Conservation (phyloP, 1,140 invertebrate species). For the Drosophila asahinai region DNA sequence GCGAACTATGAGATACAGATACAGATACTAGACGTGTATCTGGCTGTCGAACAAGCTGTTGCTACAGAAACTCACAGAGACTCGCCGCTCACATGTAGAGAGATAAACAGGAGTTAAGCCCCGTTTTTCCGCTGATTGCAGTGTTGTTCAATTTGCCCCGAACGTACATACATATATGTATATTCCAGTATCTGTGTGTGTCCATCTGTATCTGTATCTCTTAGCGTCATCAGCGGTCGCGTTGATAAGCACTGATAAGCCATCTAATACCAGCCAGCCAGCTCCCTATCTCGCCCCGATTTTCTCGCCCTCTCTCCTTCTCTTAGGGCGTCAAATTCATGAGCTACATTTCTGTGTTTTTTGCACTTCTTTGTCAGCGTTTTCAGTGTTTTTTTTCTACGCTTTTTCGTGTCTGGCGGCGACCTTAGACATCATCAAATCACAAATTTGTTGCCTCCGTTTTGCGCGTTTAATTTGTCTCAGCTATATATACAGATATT, state of each 20-base stretch:
- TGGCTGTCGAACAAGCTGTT: slow-evolving; percentile 55
- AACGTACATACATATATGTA: background rate
- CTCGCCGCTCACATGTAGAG: slow-evolving; percentile 1
- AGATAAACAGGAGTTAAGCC: slow-evolving; percentile 43
- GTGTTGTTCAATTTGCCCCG: slow-evolving; percentile 64
- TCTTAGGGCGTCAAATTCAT: slow-evolving; percentile 24
- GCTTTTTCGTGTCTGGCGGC: slow-evolving; percentile 20
- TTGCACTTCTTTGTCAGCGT: slow-evolving; percentile 41
- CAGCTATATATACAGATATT: slow-evolving; percentile 2
- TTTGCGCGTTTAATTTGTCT: slow-evolving; percentile 38
- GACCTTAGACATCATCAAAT: slow-evolving; percentile 49
- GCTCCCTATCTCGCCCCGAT: slow-evolving; percentile 15
- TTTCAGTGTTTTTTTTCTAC: slow-evolving; percentile 9
- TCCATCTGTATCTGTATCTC: slow-evolving; percentile 37
- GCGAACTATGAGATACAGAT: slow-evolving; percentile 52
- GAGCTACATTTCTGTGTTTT: slow-evolving; percentile 29
- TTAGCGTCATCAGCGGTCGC: slow-evolving; percentile 29
- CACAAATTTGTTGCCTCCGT: slow-evolving; percentile 33
- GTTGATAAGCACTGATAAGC: slow-evolving; percentile 62
- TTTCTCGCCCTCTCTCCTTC: slow-evolving; percentile 12
- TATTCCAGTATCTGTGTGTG: slow-evolving; percentile 9
- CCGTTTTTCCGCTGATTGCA: slow-evolving; percentile 49
- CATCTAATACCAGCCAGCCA: slow-evolving; percentile 39
- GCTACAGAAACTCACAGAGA: slow-evolving; percentile 35
- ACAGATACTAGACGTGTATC: slow-evolving; percentile 37